Conservation (phyloP, 1,140 invertebrate genomes). For the honey bee (Apis mellifera) region Amel_HAv3.1 CM009940.2:6340501-6341000, state of each 20-base stretch:
- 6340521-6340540: neutral
- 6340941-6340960: neutral
- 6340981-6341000: conserved; percentile 11
- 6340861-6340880: neutral
- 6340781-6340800: neutral
- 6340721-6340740: no score
- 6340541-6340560: conserved; percentile 3
- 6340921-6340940: no score
- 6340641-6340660: neutral
- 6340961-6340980: neutral
- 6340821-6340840: neutral
- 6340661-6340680: no score
- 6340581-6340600: neutral
- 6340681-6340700: no score
- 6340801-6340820: neutral
- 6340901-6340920: neutral
- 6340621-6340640: neutral
- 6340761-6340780: no score
- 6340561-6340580: neutral
- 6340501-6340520: neutral
- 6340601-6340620: neutral
- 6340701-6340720: no score
- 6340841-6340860: neutral
- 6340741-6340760: no score
- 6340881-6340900: no score